Percentiles rank a stretch among this genome's conserved stretches.
phyloP scores from a whole-genome alignment of 2,888 invertebrate genomes.

The Perizoma flavofasciatum region DNA sequence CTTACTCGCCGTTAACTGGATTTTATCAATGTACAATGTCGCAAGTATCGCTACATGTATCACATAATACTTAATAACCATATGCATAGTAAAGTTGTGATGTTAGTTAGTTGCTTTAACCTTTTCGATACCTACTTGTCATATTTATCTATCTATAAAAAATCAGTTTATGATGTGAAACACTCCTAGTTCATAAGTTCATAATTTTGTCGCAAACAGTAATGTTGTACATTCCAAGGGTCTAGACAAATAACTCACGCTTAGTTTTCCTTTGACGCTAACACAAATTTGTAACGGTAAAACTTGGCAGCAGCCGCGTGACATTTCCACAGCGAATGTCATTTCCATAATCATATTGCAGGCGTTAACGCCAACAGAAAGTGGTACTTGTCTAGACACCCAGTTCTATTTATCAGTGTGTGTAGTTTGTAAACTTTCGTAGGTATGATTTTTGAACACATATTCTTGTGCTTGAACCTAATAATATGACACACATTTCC shows the following conservation, averaged over 20 bases:
- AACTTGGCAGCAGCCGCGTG: no score
- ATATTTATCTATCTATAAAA: no score
- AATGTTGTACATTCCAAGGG: no score
- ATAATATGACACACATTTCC: neutral
- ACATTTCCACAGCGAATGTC: no score
- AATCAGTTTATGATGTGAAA: constrained; percentile 1
- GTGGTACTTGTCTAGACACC: constrained; percentile 42
- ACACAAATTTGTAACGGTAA: no score
- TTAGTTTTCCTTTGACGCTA: no score
- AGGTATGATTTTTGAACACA: constrained; percentile 18
- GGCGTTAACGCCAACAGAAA: no score
- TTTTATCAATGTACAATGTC: constrained; percentile 27
- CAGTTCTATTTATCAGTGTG: constrained; percentile 38
- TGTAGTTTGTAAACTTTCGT: constrained; percentile 26
- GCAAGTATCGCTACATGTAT: constrained; percentile 25
- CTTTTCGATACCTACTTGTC: no score
- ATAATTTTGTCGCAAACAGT: no score
- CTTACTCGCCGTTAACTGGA: constrained; percentile 7
- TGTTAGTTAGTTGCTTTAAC: constrained; percentile 13
- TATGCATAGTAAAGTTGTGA: constrained; percentile 5
- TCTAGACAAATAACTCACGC: no score
- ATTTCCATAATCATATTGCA: no score
- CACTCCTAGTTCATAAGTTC: no score
- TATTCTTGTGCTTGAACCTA: constrained; percentile 3
- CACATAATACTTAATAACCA: constrained; percentile 15